A percentile compares a stretch with the other conserved stretches of the same genome.
Conservation (phyloP, 2,797 vertebrate species). For the Gila robusta region DNA sequence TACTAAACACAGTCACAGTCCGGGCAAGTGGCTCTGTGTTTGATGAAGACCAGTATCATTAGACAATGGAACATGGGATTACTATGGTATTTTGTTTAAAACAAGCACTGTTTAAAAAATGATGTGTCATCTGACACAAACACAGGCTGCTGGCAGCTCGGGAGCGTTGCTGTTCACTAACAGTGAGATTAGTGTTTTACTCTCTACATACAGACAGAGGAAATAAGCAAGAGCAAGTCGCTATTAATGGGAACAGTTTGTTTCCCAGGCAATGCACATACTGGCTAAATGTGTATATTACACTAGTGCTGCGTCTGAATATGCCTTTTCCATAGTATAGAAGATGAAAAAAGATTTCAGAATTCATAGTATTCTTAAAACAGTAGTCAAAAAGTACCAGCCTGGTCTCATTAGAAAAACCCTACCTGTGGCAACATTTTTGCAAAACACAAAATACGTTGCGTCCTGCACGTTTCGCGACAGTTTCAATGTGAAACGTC, state of each 20-base stretch:
- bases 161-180: not conserved
- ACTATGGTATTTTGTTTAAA: conserved; percentile 51
- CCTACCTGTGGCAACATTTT: no score
- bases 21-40: not conserved
- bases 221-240: not conserved
- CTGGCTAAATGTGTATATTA: not conserved
- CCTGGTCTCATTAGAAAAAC: no score
- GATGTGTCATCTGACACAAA: conserved; percentile 42
- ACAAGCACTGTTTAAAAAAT: conserved; percentile 35
- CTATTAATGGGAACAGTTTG: not conserved
- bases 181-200: not conserved
- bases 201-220: conserved; percentile 2
- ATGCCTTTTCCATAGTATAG: not conserved
- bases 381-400: not conserved
- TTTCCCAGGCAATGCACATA: not conserved
- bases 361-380: not conserved
- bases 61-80: conserved; percentile 39
- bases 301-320: not conserved
- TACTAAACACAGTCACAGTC: conserved; percentile 10
- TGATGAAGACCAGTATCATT: conserved; percentile 43
- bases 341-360: no score
- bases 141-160: conserved; percentile 17
- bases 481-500: no score
- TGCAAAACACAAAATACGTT: no score
- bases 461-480: no score